Conservation (phyloP, 2,888 invertebrate species). For the Brenthis daphne region DNA sequence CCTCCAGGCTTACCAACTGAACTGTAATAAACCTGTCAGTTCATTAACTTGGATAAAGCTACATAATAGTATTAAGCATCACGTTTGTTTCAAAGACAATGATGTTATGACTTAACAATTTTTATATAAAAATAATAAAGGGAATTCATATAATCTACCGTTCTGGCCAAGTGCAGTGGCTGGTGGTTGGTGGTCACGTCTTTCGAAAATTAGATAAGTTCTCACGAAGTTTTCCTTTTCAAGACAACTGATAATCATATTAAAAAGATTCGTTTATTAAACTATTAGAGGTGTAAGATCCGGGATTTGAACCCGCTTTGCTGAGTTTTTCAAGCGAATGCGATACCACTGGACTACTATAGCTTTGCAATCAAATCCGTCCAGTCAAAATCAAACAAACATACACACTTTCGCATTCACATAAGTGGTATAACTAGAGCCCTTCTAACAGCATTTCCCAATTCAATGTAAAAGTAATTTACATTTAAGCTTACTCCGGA, state of each 20-base stretch:
- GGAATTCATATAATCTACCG: not conserved
- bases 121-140: not conserved
- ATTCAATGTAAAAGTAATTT: conserved; percentile 21
- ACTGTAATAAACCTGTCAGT: conserved; percentile 44
- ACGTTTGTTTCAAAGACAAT: conserved; percentile 29
- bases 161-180: not conserved
- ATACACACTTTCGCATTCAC: no score
- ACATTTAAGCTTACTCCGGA: conserved; percentile 3
- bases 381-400: not conserved
- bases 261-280: no score
- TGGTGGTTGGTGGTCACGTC: not conserved
- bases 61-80: conserved; percentile 36
- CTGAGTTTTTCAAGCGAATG: no score
- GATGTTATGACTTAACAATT: conserved; percentile 1
- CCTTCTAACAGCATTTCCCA: conserved; percentile 14
- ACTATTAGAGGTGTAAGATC: no score
- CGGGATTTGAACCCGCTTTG: no score
- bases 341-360: no score
- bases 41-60: conserved; percentile 39
- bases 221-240: not conserved
- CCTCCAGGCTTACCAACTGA: conserved; percentile 43
- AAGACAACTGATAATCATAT: no score
- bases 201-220: not conserved
- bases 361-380: not conserved
- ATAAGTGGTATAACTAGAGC: not conserved